These are phyloP conservation scores for Megaceryle alcyon DNA, from an alignment of 2,797 vertebrate genomes.

Conservation along the genomic window DNA sequence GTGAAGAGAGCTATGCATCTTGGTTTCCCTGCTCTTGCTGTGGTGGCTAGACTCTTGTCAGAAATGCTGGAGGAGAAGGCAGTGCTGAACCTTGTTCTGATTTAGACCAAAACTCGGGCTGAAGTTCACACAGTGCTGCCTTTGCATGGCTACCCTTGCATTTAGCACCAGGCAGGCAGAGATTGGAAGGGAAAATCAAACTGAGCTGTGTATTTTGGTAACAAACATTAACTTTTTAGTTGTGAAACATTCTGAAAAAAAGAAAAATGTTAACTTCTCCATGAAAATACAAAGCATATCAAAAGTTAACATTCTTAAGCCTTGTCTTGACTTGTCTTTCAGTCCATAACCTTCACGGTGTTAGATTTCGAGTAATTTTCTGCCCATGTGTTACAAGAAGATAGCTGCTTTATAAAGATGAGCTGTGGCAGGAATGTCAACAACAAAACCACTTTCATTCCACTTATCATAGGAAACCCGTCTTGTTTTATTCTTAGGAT, in stretches of 20 bases:
- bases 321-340: background rate
- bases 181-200: background rate
- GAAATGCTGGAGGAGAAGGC: background rate
- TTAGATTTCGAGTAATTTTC: background rate
- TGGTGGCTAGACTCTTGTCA: too few species aligned
- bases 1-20: background rate
- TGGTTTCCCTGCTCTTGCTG: background rate
- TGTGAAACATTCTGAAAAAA: background rate
- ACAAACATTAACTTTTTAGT: background rate
- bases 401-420: background rate
- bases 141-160: background rate
- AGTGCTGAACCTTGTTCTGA: background rate
- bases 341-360: background rate
- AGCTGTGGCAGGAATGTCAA: background rate
- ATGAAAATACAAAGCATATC: background rate
- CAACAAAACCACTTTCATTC: background rate
- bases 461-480: background rate
- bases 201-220: background rate
- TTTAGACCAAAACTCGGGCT: background rate
- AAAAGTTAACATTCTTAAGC: background rate
- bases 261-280: background rate
- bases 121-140: background rate
- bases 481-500: background rate
- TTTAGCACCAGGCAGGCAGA: background rate
- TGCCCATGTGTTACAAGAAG: background rate